These are phyloP conservation scores for Argya squamiceps DNA, from an alignment of 2,797 vertebrate species.

Conservation along the genomic window DNA sequence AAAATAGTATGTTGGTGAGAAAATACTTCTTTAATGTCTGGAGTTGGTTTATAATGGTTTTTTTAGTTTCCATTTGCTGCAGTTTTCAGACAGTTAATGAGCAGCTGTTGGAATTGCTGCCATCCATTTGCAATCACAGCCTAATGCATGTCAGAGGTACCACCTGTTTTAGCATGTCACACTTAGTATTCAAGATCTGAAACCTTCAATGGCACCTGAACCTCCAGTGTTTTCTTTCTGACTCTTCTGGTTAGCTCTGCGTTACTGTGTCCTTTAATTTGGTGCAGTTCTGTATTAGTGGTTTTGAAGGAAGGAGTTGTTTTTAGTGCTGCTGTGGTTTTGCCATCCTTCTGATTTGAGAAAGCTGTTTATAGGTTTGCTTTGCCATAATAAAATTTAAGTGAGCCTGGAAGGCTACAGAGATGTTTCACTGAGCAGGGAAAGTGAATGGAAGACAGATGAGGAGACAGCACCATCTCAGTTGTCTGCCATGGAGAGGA, in stretches of 20 bases:
- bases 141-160: neutral
- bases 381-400: neutral
- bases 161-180: neutral
- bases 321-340: neutral
- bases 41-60: neutral
- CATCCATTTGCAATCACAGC: neutral
- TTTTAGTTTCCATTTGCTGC: neutral
- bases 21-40: neutral
- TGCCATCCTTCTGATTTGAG: neutral
- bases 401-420: neutral
- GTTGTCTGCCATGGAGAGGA: neutral
- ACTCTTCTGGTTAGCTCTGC: neutral
- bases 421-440: neutral
- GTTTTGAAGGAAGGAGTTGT: neutral
- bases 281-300: neutral
- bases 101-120: neutral
- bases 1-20: constrained; percentile 92
- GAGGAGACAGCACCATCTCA: neutral
- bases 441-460: neutral
- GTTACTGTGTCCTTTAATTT: neutral
- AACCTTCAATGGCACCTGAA: neutral
- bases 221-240: neutral
- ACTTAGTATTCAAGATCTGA: neutral
- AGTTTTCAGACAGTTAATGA: neutral
- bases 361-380: neutral